Percentiles rank a stretch among this genome's conserved stretches.
phyloP scores from a whole-genome alignment of 1,140 invertebrate genomes.

The Vanessa atalanta region DNA sequence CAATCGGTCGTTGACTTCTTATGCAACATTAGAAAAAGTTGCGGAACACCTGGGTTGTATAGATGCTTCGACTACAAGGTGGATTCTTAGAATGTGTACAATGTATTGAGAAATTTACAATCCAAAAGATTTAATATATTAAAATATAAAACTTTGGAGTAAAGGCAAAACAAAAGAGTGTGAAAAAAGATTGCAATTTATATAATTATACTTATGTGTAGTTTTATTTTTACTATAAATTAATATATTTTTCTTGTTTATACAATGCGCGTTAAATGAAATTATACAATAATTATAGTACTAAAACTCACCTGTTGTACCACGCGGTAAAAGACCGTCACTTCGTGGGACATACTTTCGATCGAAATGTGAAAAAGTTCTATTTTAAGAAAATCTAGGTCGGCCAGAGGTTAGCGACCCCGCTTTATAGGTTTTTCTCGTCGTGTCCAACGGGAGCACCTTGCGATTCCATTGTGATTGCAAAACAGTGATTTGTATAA shows the following conservation, averaged over 20 bases:
- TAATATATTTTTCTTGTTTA: too few species aligned
- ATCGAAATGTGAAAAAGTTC: slow-evolving; percentile 36
- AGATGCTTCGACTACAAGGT: slow-evolving; percentile 7
- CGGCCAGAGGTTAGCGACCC: slow-evolving; percentile 50
- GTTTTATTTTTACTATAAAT: too few species aligned
- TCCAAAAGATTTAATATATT: too few species aligned
- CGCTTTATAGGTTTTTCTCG: slow-evolving; percentile 52
- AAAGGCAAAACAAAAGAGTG: too few species aligned
- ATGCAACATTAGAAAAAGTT: slow-evolving; percentile 50
- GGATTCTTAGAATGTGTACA: not conserved
- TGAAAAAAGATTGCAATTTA: too few species aligned
- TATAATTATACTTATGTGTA: too few species aligned
- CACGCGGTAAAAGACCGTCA: not conserved
- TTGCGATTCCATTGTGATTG: slow-evolving; percentile 37
- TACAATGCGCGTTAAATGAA: too few species aligned
- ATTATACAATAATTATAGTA: not conserved
- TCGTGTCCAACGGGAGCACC: slow-evolving; percentile 40
- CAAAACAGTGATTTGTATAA: not conserved
- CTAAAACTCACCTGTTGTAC: not conserved
- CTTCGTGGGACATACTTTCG: slow-evolving; percentile 19
- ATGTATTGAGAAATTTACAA: not conserved
- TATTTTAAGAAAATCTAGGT: slow-evolving; percentile 61
- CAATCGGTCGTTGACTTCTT: slow-evolving; percentile 55
- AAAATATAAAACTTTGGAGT: too few species aligned
- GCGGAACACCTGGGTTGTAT: slow-evolving; percentile 46